Evolutionary conservation across 2,888 invertebrate species (phyloP).

Genomic region (Amphipoea lucens): DNA sequence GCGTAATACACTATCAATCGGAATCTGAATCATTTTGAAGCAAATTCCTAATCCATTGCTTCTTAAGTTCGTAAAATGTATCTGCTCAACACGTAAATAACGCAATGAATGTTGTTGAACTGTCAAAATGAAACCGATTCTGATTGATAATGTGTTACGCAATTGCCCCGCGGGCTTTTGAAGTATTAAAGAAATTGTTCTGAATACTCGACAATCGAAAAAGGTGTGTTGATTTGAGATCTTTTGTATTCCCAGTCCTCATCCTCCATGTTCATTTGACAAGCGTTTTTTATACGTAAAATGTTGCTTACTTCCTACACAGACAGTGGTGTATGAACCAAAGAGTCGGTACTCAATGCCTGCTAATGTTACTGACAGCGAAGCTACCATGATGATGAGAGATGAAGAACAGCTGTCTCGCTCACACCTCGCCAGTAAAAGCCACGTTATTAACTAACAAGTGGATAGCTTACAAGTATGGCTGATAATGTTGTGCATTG

Average conservation of each 20-base stretch:
- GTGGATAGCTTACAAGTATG: slow-evolving; percentile 48
- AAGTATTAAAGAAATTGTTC: background rate
- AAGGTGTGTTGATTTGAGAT: background rate
- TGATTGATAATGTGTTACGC: too few species aligned
- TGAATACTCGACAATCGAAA: background rate
- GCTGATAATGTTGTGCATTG: background rate
- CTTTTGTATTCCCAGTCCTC: background rate
- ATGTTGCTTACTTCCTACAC: background rate
- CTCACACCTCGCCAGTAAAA: slow-evolving; percentile 79
- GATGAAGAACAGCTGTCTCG: slow-evolving; percentile 72
- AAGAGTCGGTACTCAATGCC: slow-evolving; percentile 77
- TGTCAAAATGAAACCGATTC: too few species aligned
- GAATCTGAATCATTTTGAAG: too few species aligned
- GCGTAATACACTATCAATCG: too few species aligned
- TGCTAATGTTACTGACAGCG: slow-evolving; percentile 74
- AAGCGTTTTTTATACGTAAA: background rate
- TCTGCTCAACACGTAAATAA: too few species aligned
- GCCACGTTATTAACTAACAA: slow-evolving; percentile 51
- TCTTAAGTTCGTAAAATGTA: too few species aligned
- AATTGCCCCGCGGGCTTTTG: background rate
- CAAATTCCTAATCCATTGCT: too few species aligned
- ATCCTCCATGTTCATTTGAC: background rate
- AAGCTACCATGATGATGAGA: slow-evolving; percentile 75
- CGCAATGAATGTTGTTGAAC: too few species aligned
- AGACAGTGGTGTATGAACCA: slow-evolving; percentile 67